Evolutionary conservation across 2,888 invertebrate genomes (phyloP), one percentile per base, ranked within the genome.

Genomic region (Gymnoscelis rufifasciata): DNA sequence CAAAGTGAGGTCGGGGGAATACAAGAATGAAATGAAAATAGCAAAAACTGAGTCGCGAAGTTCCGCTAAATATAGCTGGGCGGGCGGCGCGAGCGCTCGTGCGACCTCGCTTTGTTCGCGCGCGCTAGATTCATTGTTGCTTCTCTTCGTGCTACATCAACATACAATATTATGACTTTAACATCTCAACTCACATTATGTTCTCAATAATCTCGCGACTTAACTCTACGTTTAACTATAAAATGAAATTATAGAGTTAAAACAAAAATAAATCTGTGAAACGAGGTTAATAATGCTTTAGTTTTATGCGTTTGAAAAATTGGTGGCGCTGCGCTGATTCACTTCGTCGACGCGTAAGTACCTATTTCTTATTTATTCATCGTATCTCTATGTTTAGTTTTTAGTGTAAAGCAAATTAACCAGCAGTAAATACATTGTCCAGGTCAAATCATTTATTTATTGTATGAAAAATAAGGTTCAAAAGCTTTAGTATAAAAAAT

Each of bases 21-120:
- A 66, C 70, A 72, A 83, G 79, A 83, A 81, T 81, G 78, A 82
- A 83, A 81, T 87, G 78, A 83, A 86, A 88, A 88, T 86, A 87
- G 87, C 87, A 84, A 83, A 79, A 79, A 71, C 70, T 62, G 68
- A 81, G 82, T 86, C 83, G 87, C 87, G 74, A 86, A 83, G 87
- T 81, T 78, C 68, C 59, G 75, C 87, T 88, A 88, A 83, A 86
- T 82, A 79, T 88, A 88, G 82, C 71, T 72, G 78, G 74, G 75
- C 69, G 71, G 75, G 71, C 67, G 62, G 66, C 65, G 62, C 52
- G 62, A 61, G 66, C 67, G 62, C 55, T 15, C 62, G 59, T 58
- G 60, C 74, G 76, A 71, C 73, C 76, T 75, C 78, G 81, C 81
- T 77, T 78, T 77, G 73, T 71, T 64, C 66, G 58, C 59, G 44